Evolutionary conservation across 2,888 invertebrate genomes (phyloP), one percentile per base, ranked within the genome.

Genomic region (Calameuta pallipes): DNA sequence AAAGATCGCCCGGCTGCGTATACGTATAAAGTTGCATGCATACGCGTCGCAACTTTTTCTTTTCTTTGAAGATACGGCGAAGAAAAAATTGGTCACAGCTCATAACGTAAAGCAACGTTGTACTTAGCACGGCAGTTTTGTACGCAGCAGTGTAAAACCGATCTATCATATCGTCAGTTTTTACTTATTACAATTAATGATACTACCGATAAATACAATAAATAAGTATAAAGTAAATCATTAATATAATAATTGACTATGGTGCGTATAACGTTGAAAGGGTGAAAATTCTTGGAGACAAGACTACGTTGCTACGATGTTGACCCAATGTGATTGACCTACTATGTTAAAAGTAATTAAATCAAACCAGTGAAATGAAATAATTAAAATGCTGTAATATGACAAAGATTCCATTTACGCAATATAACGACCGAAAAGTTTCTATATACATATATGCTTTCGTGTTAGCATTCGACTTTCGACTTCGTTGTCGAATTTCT

Each of bases 101-200:
- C 56, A 9, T 56, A 23, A 56, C 23, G 31, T 31, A 11, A 71
- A 31, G 71, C 34, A 71, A 71, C 71, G 71, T 71, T 71, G 4
- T 71, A 71, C 23, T 31, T 31, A 56, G 71, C 71, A 34, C 71
- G 71, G 11, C 81, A 84, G 81, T 83, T 84, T 84, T 82, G 76
- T 84, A 83, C 82, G 81, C 79, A 79, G 73, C 78, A 82, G 79
- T 80, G 82, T 82, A 82, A 81, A 82, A 74, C 76, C 80, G 82
- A 84, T 88, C 85, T 86, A 88, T 87, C 87, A 89, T 88, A 89
- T 89, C 88, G 87, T 86, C 84, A 87, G 81, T 83, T 82, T 84
- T 87, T 88, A 87, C 86, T 87, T 86, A 86, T 83, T 82, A 86
- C 83, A 77, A 84, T 82, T 83, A 81, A 83, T 75, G 76, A 80